Base-by-base conservation (phyloP, 2,888 invertebrate genomes). In the Drosophila quinaria region DNA sequence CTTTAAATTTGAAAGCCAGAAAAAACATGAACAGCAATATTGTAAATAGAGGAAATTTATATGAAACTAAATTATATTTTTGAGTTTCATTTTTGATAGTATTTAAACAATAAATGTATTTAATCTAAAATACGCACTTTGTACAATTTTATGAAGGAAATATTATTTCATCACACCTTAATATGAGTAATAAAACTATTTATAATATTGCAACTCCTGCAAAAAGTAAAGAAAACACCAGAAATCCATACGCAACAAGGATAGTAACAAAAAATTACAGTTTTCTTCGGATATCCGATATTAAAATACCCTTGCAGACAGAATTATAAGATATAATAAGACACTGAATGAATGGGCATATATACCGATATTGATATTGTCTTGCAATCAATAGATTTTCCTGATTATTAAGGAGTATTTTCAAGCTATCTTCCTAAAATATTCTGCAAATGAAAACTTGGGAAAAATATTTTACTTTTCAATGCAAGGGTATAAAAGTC, bases 51-150 rank as follows among this genome's bases (percentile, higher is more conserved):
- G 10, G n/a, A 25, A 3, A 39, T 37, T 41, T 33, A 33, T 15
- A 41, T 15, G 9, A 41, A 58, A 49, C 56, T 56, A 9, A 4
- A 51, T 60, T 35, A 65, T 64, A 54, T 41, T 52, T 51, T 64
- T 81, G 39, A 37, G 42, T 68, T 67, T 17, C 33, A 77, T 73
- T 67, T 80, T 67, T 63, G 29, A 67, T 64, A 70, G 52, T 66
- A 82, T 64, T 75, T 66, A 74, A 81, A 58, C 61, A 55, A 63
- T 64, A 63, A 39, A 73, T 62, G 62, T 63, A 60, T 67, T 47
- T 46, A 33, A 67, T 54, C 39, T 42, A 56, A 58, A 73, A 70
- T 58, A 55, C 65, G 88, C 91, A 90, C 90, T 87, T 89, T 87
- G 83, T 82, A 89, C 80, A 86, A 86, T 85, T 91, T 81, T 74